Percentiles rank a stretch among this genome's conserved stretches.
Conservation (phyloP, 2,113 vertebrate genomes). For the Hassar affinis region DNA sequence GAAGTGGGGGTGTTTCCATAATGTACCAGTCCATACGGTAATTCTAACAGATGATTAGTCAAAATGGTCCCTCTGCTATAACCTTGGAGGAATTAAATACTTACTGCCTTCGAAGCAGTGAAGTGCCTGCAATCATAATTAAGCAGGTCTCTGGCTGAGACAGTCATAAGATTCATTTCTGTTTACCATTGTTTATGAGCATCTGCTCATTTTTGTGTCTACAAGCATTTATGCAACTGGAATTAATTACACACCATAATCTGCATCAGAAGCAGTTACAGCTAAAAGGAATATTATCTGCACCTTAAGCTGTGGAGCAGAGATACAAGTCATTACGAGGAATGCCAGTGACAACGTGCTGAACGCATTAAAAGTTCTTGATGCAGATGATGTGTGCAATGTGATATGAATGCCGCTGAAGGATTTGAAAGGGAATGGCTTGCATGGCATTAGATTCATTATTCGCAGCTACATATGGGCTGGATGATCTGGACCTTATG, state of each 20-base stretch:
- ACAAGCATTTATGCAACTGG: conserved; percentile 16
- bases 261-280: background rate
- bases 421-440: background rate
- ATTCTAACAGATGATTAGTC: background rate
- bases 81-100: background rate
- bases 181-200: conserved; percentile 1
- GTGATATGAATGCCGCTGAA: background rate
- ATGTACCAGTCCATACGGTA: background rate
- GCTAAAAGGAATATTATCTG: background rate
- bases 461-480: background rate
- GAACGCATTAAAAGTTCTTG: background rate
- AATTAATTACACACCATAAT: conserved; percentile 4
- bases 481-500: background rate
- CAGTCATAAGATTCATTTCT: background rate
- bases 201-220: background rate
- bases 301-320: background rate
- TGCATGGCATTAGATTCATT: background rate
- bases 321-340: background rate
- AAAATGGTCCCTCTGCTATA: conserved; percentile 1
- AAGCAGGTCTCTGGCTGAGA: background rate
- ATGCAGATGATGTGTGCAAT: background rate
- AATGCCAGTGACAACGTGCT: background rate
- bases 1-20: background rate
- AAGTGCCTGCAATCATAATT: conserved; percentile 1
- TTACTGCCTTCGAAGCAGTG: background rate